Conservation (phyloP, 2,797 vertebrate species). For the Cephalopachus bancanus region DNA sequence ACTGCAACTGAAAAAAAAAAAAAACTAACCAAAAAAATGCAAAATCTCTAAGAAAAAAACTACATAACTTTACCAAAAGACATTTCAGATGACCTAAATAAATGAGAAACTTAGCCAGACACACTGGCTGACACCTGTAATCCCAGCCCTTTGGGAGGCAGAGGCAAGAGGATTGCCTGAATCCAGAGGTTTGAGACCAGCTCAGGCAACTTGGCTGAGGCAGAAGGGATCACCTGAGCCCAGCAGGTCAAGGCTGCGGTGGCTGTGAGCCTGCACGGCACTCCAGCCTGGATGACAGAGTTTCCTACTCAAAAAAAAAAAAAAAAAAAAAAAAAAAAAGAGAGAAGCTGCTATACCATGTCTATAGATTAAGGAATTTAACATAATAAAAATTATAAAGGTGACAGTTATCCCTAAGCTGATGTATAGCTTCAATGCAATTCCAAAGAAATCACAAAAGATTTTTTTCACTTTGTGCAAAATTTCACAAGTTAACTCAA, state of each 20-base stretch:
- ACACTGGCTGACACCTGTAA: no score
- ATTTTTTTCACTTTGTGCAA: background rate
- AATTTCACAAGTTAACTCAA: conserved; percentile 9
- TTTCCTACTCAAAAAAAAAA: background rate
- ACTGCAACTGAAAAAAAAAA: no score
- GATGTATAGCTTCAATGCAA: background rate
- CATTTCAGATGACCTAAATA: background rate
- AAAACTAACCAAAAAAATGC: conserved; percentile 23
- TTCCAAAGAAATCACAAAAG: background rate
- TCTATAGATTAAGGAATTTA: conserved; percentile 36
- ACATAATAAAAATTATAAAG: background rate
- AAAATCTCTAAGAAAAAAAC: background rate
- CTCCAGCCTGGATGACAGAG: no score
- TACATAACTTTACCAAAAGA: conserved; percentile 12
- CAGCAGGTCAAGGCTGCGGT: no score
- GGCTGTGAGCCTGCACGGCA: no score
- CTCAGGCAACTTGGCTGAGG: no score
- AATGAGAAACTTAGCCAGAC: background rate
- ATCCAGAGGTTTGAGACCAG: no score
- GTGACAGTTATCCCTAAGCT: background rate
- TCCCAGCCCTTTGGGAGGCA: no score
- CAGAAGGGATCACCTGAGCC: no score
- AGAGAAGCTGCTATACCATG: background rate
- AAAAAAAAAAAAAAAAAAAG: background rate
- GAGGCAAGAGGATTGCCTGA: no score